These are phyloP conservation scores for Acronicta leporina DNA, from an alignment of 2,888 invertebrate genomes.

Conservation along the genomic window DNA sequence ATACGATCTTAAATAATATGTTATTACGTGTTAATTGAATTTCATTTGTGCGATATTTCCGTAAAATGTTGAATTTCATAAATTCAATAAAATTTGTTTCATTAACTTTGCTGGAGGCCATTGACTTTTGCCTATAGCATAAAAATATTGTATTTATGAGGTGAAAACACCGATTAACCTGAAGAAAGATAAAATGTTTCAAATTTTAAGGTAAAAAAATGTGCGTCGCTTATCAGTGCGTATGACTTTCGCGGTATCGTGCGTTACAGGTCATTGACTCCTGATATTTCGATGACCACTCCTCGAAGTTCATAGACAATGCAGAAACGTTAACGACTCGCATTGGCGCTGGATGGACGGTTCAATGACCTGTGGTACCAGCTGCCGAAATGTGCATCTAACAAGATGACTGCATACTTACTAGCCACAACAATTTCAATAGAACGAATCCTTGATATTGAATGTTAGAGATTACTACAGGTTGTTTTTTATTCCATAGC, in stretches of 20 bases:
- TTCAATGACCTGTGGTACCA: slow-evolving; percentile 42
- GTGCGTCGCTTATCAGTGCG: slow-evolving; percentile 60
- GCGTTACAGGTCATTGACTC: slow-evolving; percentile 66
- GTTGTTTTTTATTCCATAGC: neutral
- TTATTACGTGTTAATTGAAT: too few species aligned
- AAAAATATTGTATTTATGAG: neutral
- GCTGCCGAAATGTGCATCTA: slow-evolving; percentile 49
- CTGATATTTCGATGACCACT: slow-evolving; percentile 60
- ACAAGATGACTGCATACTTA: slow-evolving; percentile 28
- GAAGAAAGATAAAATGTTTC: neutral
- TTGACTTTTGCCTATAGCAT: neutral
- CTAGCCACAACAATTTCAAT: neutral
- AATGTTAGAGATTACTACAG: neutral
- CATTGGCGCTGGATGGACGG: slow-evolving; percentile 38
- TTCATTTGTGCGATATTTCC: too few species aligned
- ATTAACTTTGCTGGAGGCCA: neutral
- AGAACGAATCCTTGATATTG: slow-evolving; percentile 1
- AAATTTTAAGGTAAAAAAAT: neutral
- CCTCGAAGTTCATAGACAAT: slow-evolving; percentile 55
- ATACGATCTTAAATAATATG: too few species aligned
- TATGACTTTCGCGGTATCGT: slow-evolving; percentile 63
- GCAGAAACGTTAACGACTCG: slow-evolving; percentile 51
- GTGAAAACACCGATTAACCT: neutral
- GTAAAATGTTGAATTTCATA: neutral
- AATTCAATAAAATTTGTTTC: neutral